phyloP scores from a whole-genome alignment of 2,797 vertebrate species.

The Lates japonicus region DNA sequence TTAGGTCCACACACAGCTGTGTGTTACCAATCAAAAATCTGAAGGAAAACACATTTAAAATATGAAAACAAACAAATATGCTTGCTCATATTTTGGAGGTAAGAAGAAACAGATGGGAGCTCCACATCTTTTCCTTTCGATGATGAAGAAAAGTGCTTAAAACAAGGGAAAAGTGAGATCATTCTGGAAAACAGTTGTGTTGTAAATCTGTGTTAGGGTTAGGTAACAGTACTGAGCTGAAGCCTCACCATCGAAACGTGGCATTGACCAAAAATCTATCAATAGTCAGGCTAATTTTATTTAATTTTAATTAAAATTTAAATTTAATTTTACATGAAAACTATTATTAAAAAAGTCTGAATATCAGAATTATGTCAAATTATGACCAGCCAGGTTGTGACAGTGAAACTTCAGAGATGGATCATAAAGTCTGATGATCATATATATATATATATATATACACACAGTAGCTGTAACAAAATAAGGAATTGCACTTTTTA shows the following conservation, averaged over 20 bases:
- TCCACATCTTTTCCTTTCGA: constrained; percentile 35
- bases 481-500: constrained; percentile 21
- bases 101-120: constrained; percentile 46
- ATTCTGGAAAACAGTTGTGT: constrained; percentile 50
- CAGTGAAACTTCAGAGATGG: constrained; percentile 58
- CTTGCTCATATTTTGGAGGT: constrained; percentile 80
- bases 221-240: constrained; percentile 45
- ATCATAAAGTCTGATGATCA: constrained; percentile 8
- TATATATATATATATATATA: not conserved
- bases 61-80: constrained; percentile 76
- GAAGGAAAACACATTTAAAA: constrained; percentile 84
- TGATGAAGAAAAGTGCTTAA: constrained; percentile 50
- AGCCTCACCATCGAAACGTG: constrained; percentile 73
- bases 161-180: constrained; percentile 45
- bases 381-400: constrained; percentile 46
- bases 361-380: not conserved
- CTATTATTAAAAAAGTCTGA: not conserved
- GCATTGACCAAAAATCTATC: not conserved
- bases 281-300: not conserved
- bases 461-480: constrained; percentile 31
- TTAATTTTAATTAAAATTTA: not conserved
- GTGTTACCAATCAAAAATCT: constrained; percentile 21
- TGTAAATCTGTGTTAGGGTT: constrained; percentile 34
- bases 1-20: constrained; percentile 1
- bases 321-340: not conserved